Conservation (phyloP, 2,797 vertebrate genomes). For the Melanotaenia boesemani region DNA sequence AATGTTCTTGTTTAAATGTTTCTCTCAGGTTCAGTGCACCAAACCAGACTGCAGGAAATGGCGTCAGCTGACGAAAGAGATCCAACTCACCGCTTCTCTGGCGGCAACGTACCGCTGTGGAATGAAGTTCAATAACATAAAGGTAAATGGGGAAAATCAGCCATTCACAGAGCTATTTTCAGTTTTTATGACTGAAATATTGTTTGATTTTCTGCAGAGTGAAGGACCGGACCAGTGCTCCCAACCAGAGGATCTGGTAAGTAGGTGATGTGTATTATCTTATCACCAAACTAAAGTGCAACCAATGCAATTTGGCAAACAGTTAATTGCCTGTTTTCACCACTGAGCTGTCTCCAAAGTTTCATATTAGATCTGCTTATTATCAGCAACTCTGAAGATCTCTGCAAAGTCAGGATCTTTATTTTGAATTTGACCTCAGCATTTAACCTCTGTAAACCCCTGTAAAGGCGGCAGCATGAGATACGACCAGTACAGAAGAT, state of each 20-base stretch:
- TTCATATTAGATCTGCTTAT: too few species aligned
- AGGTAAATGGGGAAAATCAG: constrained; percentile 78
- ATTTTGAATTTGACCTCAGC: too few species aligned
- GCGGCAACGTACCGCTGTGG: constrained; percentile 92
- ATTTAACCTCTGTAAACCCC: too few species aligned
- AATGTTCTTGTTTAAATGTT: not conserved
- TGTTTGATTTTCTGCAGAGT: constrained; percentile 73
- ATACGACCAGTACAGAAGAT: too few species aligned
- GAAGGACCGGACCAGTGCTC: constrained; percentile 93
- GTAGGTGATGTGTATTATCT: not conserved
- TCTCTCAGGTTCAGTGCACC: constrained; percentile 91
- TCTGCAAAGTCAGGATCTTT: too few species aligned
- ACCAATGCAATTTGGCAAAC: too few species aligned
- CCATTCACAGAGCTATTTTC: not conserved
- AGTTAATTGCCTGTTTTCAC: too few species aligned
- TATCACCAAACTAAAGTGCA: not conserved
- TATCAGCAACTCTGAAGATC: too few species aligned
- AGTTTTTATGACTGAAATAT: not conserved
- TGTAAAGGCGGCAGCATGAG: too few species aligned
- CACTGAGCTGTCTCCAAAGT: too few species aligned
- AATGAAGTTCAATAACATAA: constrained; percentile 91
- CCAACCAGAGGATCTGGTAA: constrained; percentile 94
- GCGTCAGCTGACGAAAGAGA: constrained; percentile 97
- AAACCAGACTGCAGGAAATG: constrained; percentile 94
- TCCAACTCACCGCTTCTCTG: constrained; percentile 89